Base-by-base conservation (phyloP, 2,888 invertebrate species). In the Cataglyphis cursor region DNA sequence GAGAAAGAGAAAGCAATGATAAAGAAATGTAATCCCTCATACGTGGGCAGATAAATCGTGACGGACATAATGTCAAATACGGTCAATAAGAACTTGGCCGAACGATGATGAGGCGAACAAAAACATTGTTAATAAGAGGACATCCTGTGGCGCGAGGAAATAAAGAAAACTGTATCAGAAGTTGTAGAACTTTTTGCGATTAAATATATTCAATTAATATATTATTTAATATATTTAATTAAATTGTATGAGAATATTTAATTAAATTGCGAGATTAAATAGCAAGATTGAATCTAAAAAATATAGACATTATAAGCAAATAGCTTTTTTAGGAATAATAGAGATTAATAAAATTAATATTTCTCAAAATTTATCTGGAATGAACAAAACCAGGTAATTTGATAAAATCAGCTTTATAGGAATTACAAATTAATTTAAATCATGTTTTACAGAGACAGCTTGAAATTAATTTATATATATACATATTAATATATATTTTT, bases 41-140 rank as follows among this genome's bases (percentile, higher is more conserved):
- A 65, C 76, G 80, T 81, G 81, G 48, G 48, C 6, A 8, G 48
- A n/a, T 48, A 57, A 61, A 68, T 86, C 86, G 84, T 86, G 88
- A 87, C 61, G 61, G 31, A 61, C 70, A 81, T 82, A 54, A 35
- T 54, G 82, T 85, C 84, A 73, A 81, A 41, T 15, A 21, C 15
- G 51, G 41, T 41, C 64, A 83, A 59, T 24, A 41, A 80, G 75
- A 81, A 81, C 57, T 51, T n/a, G 44, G 6, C 5, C 15, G n/a
- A n/a, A 18, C n/a, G 48, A 51, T 51, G 48, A 51, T n/a, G 18
- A 6, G 48, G 1, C 8, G 5, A 41, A 35, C 3, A 62, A 38
- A 59, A 83, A 85, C 61, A 76, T 64, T 82, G 81, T 86, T 86
- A 85, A 88, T 51, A 85, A 86, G 84, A 70, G 9, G 73, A 21